These are phyloP conservation scores for Noturus placidus DNA, from an alignment of 2,113 vertebrate species.

Conservation along the genomic window DNA sequence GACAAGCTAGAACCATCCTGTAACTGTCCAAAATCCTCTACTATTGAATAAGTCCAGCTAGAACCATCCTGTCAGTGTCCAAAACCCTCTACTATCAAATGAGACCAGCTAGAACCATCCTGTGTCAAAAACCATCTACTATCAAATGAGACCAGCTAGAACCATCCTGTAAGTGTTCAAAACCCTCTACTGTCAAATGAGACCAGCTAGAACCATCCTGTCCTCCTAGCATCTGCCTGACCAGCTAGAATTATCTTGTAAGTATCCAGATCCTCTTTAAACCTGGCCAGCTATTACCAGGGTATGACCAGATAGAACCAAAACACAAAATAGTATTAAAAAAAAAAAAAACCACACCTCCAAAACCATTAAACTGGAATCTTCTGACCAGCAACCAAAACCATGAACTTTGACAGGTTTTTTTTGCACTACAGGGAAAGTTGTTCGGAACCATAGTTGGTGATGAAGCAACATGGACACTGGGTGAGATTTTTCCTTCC, in stretches of 20 bases:
- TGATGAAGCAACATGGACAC: conserved; percentile 94
- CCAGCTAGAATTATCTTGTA: not conserved
- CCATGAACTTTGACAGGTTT: not conserved
- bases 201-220: not conserved
- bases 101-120: no score
- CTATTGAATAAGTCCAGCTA: not conserved
- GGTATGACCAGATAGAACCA: not conserved
- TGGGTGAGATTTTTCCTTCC: conserved; percentile 74
- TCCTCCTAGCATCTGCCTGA: not conserved
- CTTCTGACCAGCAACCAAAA: not conserved
- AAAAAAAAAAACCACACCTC: not conserved
- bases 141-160: not conserved
- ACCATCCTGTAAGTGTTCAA: not conserved
- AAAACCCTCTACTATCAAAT: not conserved
- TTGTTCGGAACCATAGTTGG: conserved; percentile 87
- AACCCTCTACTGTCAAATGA: not conserved
- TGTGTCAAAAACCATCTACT: not conserved
- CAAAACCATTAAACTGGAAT: not conserved
- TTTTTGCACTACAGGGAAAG: conserved; percentile 77
- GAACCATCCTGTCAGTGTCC: not conserved
- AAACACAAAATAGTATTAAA: no score
- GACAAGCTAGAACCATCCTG: not conserved
- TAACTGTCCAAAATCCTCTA: not conserved
- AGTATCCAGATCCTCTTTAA: not conserved
- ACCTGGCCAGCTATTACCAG: not conserved